Conservation (phyloP, 1,140 invertebrate species). For the Luehdorfia chinensis region DNA sequence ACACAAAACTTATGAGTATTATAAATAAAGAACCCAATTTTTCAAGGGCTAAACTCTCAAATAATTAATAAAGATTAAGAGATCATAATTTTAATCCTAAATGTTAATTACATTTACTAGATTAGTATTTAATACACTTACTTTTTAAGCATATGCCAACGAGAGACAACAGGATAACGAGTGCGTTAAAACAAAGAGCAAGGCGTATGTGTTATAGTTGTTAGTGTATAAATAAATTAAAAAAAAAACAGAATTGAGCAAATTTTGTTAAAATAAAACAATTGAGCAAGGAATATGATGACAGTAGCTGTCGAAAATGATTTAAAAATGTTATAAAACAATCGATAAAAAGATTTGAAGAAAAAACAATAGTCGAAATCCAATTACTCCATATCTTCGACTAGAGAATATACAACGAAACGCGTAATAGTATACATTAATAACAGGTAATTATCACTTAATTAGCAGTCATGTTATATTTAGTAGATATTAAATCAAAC, state of each 20-base stretch:
- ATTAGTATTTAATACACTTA: conserved; percentile 66
- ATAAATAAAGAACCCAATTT: conserved; percentile 63
- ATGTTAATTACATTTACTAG: conserved; percentile 57
- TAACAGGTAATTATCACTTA: conserved; percentile 70
- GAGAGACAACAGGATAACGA: conserved; percentile 39
- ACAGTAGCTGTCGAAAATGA: conserved; percentile 54
- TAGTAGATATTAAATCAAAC: conserved; percentile 59
- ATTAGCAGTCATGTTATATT: conserved; percentile 70
- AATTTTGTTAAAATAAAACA: conserved; percentile 65
- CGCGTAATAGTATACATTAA: conserved; percentile 36
- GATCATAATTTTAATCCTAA: conserved; percentile 74
- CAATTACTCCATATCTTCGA: conserved; percentile 59
- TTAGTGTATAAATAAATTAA: conserved; percentile 20
- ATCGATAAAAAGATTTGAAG: conserved; percentile 16
- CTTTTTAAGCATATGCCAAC: conserved; percentile 60
- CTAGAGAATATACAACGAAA: conserved; percentile 66
- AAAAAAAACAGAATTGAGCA: conserved; percentile 62
- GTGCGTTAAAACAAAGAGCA: conserved; percentile 32
- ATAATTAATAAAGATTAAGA: conserved; percentile 77
- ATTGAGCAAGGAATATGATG: conserved; percentile 63
- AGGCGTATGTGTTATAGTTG: conserved; percentile 21
- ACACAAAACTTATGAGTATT: conserved; percentile 75
- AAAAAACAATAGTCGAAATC: conserved; percentile 51
- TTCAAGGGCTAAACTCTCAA: conserved; percentile 47
- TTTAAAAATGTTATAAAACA: conserved; percentile 26